Percentiles rank a stretch among this genome's conserved stretches.
phyloP scores from a whole-genome alignment of 2,888 invertebrate genomes.

The Strigamia maritima region DNA sequence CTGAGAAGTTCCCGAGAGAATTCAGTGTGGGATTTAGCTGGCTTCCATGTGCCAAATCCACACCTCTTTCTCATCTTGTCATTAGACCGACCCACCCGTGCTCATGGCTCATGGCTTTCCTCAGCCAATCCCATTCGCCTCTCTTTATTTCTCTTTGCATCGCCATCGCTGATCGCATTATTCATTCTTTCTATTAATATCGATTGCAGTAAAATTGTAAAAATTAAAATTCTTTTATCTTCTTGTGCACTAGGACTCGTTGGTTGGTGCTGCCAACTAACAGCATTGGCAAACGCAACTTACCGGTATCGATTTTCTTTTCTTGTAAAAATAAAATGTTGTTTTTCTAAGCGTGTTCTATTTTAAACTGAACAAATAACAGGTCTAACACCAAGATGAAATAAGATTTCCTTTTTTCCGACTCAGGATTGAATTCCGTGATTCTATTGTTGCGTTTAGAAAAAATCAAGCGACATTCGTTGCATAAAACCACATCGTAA shows the following conservation, averaged over 20 bases:
- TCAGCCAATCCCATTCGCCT: not conserved
- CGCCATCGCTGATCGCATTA: no score
- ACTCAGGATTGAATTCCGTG: not conserved
- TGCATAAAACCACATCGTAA: not conserved
- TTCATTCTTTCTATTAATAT: no score
- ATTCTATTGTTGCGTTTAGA: not conserved
- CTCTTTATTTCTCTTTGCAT: not conserved
- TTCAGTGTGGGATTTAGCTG: not conserved
- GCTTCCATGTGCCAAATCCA: slow-evolving; percentile 1
- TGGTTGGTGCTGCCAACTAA: not conserved
- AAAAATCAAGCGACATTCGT: not conserved
- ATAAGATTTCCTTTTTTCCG: not conserved
- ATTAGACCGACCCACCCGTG: no score
- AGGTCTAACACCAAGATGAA: not conserved
- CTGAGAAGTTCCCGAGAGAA: not conserved
- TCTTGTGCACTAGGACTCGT: not conserved
- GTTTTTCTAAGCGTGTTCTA: not conserved
- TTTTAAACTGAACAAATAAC: not conserved
- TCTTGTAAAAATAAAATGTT: not conserved
- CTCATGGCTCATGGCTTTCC: not conserved
- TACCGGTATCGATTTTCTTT: not conserved
- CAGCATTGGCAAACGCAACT: not conserved
- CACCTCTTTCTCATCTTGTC: slow-evolving; percentile 15
- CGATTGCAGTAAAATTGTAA: no score
- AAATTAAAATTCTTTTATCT: no score